These are phyloP conservation scores for Shinisaurus crocodilurus DNA, from an alignment of 2,113 vertebrate genomes.

Conservation along the genomic window DNA sequence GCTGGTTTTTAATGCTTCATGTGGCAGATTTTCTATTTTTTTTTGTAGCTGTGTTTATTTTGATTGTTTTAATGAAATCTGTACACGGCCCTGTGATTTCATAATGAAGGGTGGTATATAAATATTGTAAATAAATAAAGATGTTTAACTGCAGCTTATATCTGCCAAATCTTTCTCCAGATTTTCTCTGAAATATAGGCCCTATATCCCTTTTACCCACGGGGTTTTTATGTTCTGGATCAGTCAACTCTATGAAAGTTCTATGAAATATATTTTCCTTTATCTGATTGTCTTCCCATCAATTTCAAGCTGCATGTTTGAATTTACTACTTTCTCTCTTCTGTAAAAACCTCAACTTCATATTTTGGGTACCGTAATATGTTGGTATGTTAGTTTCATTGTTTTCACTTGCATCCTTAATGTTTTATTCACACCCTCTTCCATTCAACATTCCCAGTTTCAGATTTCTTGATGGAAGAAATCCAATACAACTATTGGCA, in stretches of 20 bases:
- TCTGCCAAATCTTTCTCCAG: not conserved
- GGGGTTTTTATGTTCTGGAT: not conserved
- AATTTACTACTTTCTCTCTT: not conserved
- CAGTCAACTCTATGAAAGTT: not conserved
- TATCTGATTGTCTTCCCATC: not conserved
- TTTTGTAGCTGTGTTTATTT: no score
- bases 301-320: not conserved
- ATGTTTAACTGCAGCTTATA: not conserved
- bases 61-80: no score
- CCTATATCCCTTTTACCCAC: not conserved
- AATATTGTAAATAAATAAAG: no score
- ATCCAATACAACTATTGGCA: not conserved
- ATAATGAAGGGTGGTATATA: no score
- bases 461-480: not conserved
- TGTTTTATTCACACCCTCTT: not conserved
- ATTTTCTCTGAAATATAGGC: not conserved
- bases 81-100: no score
- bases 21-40: no score
- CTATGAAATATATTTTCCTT: not conserved
- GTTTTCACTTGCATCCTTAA: not conserved
- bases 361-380: not conserved
- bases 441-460: not conserved
- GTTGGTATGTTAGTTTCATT: not conserved
- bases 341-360: not conserved
- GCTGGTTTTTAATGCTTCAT: no score